Base-by-base conservation (phyloP, 2,113 vertebrate genomes). In the Pithys albifrons region DNA sequence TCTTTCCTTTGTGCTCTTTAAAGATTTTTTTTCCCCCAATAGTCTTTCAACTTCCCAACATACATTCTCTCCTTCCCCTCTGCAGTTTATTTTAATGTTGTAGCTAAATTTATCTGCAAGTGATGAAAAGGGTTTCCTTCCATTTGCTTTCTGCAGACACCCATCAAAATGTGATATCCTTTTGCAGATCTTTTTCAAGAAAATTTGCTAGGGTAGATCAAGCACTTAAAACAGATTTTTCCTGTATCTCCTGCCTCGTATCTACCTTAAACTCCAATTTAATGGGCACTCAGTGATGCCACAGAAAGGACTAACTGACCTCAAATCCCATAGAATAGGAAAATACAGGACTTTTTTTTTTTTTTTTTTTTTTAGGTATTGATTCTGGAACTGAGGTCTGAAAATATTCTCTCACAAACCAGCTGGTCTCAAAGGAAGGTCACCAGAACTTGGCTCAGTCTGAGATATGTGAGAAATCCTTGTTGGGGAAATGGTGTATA, bases 111-210 rank as follows among this genome's bases (percentile, higher is more conserved):
- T 89, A 93, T 62, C 51, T 82, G 48, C 41, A 89, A 92, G 57
- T 95, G 73, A 88, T 95, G 71, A 93, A 96, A 91, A 97, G 91
- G 83, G 49, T 96, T 93, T 92, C 82, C 96, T 95, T 92, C 90
- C 88, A 90, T 94, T 91, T 86, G 74, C 88, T 96, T 96, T 91
- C 82, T 45, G 73, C 57, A 88, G 77, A 92, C 87, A 89, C 90
- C 90, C 82, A 95, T 88, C 69, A 79, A 39, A 90, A 91, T 17
- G 55, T 46, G 77, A 87, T 91, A 85, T 39, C 65, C 52, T 93
- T 97, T 85, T 92, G 88, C n/a, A 94, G 55, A 85, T 72, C 88
- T 59, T 91, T 93, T 92, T 92, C 80, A 83, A 73, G 62, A 96
- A 70, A 93, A 57, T 77, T 48, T 93, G 59, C 89, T 92, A 39